Evolutionary conservation across 2,113 vertebrate genomes (phyloP).

Genomic region (Tretioscincus oriximinensis): DNA sequence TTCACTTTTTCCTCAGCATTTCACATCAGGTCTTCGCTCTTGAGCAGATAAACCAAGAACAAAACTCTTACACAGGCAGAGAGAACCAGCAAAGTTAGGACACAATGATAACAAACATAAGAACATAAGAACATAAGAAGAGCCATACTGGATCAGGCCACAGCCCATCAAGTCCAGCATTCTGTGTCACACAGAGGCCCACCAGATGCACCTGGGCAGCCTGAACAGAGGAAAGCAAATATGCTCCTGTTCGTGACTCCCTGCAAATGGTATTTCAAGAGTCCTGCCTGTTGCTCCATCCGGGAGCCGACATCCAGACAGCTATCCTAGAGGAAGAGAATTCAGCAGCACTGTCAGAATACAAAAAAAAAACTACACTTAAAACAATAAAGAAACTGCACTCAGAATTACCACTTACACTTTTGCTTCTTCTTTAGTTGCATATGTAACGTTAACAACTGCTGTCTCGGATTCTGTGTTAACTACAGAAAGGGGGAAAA

Average conservation of each 20-base stretch:
- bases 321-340: too few relatives aligned
- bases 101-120: not conserved
- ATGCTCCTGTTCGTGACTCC: too few relatives aligned
- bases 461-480: slow-evolving; percentile 95
- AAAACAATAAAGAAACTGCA: rapidly evolving
- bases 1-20: not conserved
- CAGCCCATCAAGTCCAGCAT: too few relatives aligned
- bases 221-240: too few relatives aligned
- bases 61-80: not conserved
- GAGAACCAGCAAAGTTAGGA: too few relatives aligned
- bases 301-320: too few relatives aligned
- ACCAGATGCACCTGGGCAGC: too few relatives aligned
- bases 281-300: too few relatives aligned
- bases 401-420: slow-evolving; percentile 76
- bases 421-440: slow-evolving; percentile 92
- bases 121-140: too few relatives aligned
- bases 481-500: slow-evolving; percentile 67
- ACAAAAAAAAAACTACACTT: not conserved
- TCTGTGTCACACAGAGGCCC: too few relatives aligned
- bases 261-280: too few relatives aligned
- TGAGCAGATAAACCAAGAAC: not conserved
- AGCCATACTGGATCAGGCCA: too few relatives aligned
- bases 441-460: slow-evolving; percentile 92
- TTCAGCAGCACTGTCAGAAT: not conserved
- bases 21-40: not conserved